Base-by-base conservation (phyloP, 2,797 vertebrate genomes). In the Hirundo rustica region DNA sequence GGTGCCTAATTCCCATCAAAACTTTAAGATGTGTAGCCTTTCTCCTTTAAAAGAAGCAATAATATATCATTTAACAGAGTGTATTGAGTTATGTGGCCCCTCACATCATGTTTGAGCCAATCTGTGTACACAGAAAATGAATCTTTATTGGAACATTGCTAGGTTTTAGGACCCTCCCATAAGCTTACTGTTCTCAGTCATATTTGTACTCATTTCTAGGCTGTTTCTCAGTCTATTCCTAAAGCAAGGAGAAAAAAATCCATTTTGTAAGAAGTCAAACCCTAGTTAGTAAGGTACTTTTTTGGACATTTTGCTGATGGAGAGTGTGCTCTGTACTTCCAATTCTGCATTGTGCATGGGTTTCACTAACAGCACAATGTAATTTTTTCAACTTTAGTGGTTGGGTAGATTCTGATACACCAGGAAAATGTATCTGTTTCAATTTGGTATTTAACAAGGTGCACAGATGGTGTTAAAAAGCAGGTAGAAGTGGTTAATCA, bases 401-500 rank as follows among this genome's bases (percentile, higher is more conserved):
- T 26, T 88, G 57, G 45, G 62, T 88, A 89, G 65, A 92, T 95
- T 93, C 76, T 83, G 91, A 95, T 70, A 93, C 32, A 91, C 61
- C 61, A 95, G 90, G 92, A 96, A 75, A 91, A 95, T 50, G 25
- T 89, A 97, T 96, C 61, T 96, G 73, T 96, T 97, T 96, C 94
- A 91, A 95, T 97, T 92, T 95, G 61, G 15, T 91, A 91, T 95
- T 95, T 97, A 97, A 97, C 95, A 94, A 86, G 96, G 88, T 94
- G 95, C 96, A 95, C 95, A 96, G 97, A 97, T 96, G 97, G 96
- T 95, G 94, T 93, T 97, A 95, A 96, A 95, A 95, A 96, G 93
- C 81, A 97, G 95, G 93, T 93, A 96, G 93, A 93, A 94, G 96
- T 89, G 95, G 94, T 97, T 97, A 97, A 97, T 96, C 95, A 96